phyloP scores from a whole-genome alignment of 2,113 vertebrate genomes.

The Gopherus evgoodei region DNA sequence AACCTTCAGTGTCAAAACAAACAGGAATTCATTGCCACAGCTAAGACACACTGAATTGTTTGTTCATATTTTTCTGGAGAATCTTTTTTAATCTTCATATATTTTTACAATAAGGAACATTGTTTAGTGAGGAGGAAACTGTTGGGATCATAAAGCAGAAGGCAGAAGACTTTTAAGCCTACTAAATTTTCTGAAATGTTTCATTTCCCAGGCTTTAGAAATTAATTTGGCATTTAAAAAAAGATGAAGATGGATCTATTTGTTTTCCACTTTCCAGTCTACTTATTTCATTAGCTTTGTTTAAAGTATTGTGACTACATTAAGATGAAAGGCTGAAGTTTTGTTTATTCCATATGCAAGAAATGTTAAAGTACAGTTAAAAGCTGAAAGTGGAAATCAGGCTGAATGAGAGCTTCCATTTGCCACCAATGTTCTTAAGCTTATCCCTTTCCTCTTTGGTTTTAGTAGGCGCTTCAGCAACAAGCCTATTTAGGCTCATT shows the following conservation, averaged over 20 bases:
- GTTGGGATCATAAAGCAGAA: slow-evolving; percentile 34
- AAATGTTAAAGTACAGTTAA: background rate
- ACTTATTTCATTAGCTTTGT: background rate
- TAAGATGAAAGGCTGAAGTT: background rate
- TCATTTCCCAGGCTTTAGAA: slow-evolving; percentile 24
- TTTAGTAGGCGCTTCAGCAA: background rate
- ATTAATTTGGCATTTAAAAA: slow-evolving; percentile 13
- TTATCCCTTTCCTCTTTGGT: background rate
- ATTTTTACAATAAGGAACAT: slow-evolving; percentile 45
- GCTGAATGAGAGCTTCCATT: background rate
- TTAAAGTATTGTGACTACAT: background rate
- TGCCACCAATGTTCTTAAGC: background rate
- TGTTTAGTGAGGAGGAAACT: slow-evolving; percentile 65
- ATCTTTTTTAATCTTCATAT: background rate
- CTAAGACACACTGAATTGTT: slow-evolving; percentile 63
- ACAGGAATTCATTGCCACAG: slow-evolving; percentile 69
- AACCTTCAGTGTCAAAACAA: slow-evolving; percentile 67
- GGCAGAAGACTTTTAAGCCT: slow-evolving; percentile 41
- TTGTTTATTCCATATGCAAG: background rate
- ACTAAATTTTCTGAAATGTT: slow-evolving; percentile 44
- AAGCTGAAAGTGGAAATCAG: background rate
- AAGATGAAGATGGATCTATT: background rate
- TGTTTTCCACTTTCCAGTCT: background rate
- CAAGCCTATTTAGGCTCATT: background rate
- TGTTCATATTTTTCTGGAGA: slow-evolving; percentile 60